phyloP scores from a whole-genome alignment of 2,888 invertebrate genomes.

The Lycocerus yunnanus region DNA sequence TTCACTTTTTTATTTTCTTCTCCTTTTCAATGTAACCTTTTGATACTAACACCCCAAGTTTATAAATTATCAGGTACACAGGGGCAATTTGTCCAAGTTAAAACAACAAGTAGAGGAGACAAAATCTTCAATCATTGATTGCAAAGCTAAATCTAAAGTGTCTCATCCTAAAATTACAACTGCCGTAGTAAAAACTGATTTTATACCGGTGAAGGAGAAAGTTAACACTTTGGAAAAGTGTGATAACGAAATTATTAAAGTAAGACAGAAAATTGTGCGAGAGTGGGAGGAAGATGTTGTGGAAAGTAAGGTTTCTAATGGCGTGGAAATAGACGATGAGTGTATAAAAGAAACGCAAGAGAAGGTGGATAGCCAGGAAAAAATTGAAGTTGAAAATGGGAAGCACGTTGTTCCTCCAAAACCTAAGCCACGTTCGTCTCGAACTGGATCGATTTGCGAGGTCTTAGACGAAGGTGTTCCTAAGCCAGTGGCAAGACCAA shows the following conservation, averaged over 20 bases:
- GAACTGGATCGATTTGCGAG: constrained; percentile 74
- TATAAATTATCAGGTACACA: constrained; percentile 59
- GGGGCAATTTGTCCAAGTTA: constrained; percentile 60
- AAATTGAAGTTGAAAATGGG: constrained; percentile 19
- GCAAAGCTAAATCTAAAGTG: constrained; percentile 17
- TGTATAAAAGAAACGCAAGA: constrained; percentile 40
- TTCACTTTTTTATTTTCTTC: constrained; percentile 32
- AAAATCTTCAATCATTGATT: neutral
- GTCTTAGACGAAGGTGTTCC: constrained; percentile 62
- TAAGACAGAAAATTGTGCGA: neutral
- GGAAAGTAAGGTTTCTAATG: neutral
- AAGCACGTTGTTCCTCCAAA: constrained; percentile 66
- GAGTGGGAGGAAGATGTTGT: constrained; percentile 1
- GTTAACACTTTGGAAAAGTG: constrained; percentile 67
- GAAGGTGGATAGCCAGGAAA: constrained; percentile 17
- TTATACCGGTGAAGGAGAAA: constrained; percentile 64
- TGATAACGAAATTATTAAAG: neutral
- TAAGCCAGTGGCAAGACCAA: constrained; percentile 70
- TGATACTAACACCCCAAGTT: constrained; percentile 7
- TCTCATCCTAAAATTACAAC: constrained; percentile 54
- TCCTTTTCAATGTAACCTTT: neutral
- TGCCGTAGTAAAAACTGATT: constrained; percentile 57
- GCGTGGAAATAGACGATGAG: constrained; percentile 39
- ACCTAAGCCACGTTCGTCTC: constrained; percentile 77
- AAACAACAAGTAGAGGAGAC: constrained; percentile 54